Percentiles rank a stretch among this genome's conserved stretches.
Conservation (phyloP, 2,888 invertebrate genomes). For the Stomorhina lunata region DNA sequence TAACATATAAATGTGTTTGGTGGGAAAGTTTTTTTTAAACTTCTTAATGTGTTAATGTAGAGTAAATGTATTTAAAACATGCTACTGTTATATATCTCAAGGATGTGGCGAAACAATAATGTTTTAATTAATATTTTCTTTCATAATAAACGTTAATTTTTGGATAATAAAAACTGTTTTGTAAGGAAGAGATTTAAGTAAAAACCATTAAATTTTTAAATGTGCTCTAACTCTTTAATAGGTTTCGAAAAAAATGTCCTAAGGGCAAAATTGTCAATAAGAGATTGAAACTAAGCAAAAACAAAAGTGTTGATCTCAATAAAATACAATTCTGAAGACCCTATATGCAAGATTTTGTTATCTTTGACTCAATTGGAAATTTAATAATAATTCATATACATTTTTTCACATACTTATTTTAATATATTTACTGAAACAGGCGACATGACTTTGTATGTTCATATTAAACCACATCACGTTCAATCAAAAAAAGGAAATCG, state of each 20-base stretch:
- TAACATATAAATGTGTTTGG: background rate
- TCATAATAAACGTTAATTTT: background rate
- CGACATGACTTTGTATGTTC: conserved; percentile 28
- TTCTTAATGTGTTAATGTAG: background rate
- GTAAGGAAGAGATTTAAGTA: too few species aligned
- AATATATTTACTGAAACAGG: background rate
- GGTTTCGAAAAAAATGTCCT: background rate
- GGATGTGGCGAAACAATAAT: background rate
- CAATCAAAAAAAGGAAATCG: conserved; percentile 67
- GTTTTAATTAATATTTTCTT: background rate
- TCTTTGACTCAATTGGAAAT: conserved; percentile 26
- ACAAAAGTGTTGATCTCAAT: conserved; percentile 40
- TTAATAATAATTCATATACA: conserved; percentile 7
- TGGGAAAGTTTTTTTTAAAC: background rate
- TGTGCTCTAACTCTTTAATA: background rate
- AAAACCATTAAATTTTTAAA: too few species aligned
- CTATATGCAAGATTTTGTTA: conserved; percentile 26
- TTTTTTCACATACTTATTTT: background rate
- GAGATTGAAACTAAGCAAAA: background rate
- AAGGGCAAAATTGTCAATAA: background rate
- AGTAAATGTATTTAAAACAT: conserved; percentile 1
- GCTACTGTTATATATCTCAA: background rate
- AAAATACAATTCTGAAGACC: background rate
- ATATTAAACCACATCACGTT: conserved; percentile 67
- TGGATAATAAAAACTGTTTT: background rate